Evolutionary conservation across 2,113 vertebrate genomes (phyloP).

Genomic region (Serinus canaria): DNA sequence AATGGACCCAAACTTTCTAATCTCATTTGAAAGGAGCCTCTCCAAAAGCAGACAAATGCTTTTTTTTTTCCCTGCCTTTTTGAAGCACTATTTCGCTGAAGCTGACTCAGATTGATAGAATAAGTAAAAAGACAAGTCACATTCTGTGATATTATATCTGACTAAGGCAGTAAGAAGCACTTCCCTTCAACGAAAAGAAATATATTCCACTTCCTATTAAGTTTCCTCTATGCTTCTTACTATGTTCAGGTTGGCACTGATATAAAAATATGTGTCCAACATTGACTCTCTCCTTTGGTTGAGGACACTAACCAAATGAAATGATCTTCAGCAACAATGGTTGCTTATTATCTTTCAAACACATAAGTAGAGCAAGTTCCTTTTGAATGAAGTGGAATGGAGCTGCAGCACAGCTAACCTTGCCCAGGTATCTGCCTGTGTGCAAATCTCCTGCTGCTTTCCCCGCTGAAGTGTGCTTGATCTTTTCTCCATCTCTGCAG

Average conservation of each 20-base stretch:
- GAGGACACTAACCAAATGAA: conserved; percentile 23
- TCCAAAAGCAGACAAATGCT: conserved; percentile 56
- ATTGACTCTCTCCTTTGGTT: conserved; percentile 28
- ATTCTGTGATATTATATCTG: conserved; percentile 49
- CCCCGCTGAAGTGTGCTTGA: conserved; percentile 63
- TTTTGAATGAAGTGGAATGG: conserved; percentile 15
- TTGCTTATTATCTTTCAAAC: conserved; percentile 11
- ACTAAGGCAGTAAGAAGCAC: conserved; percentile 40
- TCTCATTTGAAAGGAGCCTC: conserved; percentile 56
- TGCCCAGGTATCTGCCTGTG: conserved; percentile 54
- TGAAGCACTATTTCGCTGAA: conserved; percentile 21
- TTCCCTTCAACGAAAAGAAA: conserved; percentile 9
- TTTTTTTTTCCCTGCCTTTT: conserved; percentile 4
- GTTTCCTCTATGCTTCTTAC: conserved; percentile 10
- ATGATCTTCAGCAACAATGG: not conserved
- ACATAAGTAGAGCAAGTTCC: not conserved
- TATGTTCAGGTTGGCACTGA: conserved; percentile 23
- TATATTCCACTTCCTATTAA: conserved; percentile 40
- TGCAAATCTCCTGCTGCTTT: conserved; percentile 37
- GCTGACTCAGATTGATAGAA: conserved; percentile 54
- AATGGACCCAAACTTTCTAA: conserved; percentile 53
- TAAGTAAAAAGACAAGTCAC: conserved; percentile 49
- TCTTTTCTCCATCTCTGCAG: conserved; percentile 50
- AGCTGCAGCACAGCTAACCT: not conserved
- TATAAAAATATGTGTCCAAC: conserved; percentile 22